These are phyloP conservation scores for Schizopygopsis malacanthus DNA, from an alignment of 2,797 vertebrate species.

Conservation along the genomic window DNA sequence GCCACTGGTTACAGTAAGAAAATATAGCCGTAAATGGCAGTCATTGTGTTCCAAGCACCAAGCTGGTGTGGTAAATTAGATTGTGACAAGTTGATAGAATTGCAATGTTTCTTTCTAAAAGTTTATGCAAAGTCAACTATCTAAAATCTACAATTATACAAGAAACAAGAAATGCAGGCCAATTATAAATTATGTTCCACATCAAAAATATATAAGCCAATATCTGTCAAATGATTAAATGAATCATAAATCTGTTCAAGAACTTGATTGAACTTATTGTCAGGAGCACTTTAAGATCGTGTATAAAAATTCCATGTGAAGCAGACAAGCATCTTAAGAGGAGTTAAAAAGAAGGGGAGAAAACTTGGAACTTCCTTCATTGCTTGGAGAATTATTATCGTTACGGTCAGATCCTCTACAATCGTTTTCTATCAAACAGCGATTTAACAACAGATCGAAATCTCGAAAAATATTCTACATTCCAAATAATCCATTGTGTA, in stretches of 20 bases:
- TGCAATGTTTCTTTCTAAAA: neutral
- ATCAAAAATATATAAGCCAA: neutral
- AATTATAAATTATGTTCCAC: neutral
- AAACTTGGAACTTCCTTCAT: neutral
- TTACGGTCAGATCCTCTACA: neutral
- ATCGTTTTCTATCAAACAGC: neutral
- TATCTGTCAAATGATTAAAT: neutral
- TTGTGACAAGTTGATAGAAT: neutral
- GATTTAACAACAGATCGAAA: neutral
- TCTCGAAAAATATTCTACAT: neutral
- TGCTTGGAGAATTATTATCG: neutral
- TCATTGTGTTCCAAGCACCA: neutral
- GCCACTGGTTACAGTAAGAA: conserved; percentile 76
- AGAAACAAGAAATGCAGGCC: neutral
- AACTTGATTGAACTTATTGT: neutral
- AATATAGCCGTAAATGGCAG: neutral
- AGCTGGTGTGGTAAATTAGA: neutral
- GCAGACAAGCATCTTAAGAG: neutral
- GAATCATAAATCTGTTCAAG: neutral
- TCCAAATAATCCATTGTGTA: neutral
- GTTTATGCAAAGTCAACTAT: neutral
- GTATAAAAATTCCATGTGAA: neutral
- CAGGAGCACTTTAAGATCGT: neutral
- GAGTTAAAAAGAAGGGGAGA: neutral
- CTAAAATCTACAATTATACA: neutral